Conservation (phyloP, 2,113 vertebrate species). For the Mohoua ochrocephala region DNA sequence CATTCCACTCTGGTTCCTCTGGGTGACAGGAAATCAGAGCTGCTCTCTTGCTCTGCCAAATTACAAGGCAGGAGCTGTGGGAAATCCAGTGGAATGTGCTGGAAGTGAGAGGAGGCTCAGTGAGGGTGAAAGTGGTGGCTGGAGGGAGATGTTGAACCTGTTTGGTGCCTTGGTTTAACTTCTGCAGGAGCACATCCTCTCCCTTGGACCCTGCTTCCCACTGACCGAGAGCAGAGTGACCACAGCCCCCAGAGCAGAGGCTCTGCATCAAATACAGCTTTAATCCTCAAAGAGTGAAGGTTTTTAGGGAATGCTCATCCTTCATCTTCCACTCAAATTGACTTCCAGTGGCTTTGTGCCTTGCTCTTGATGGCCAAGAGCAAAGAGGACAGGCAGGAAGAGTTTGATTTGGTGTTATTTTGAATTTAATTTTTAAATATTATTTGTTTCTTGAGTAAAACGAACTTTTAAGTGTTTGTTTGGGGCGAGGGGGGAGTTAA, state of each 20-base stretch:
- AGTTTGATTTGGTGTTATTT: not conserved
- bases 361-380: not conserved
- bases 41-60: not conserved
- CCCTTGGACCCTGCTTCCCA: not conserved
- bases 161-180: not conserved
- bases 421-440: not conserved
- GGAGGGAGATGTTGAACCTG: not conserved
- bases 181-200: not conserved
- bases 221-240: not conserved
- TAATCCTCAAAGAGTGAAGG: rapidly evolving
- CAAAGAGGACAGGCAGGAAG: not conserved
- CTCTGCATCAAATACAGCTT: not conserved
- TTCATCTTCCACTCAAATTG: not conserved
- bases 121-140: not conserved
- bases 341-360: not conserved
- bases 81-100: not conserved
- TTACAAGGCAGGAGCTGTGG: not conserved
- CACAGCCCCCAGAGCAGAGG: not conserved
- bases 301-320: not conserved
- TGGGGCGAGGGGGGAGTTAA: not conserved
- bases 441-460: not conserved
- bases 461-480: not conserved
- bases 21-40: not conserved
- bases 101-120: not conserved
- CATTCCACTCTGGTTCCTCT: not conserved